Evolutionary conservation across 2,113 vertebrate genomes (phyloP).

Genomic region (Promerops cafer): DNA sequence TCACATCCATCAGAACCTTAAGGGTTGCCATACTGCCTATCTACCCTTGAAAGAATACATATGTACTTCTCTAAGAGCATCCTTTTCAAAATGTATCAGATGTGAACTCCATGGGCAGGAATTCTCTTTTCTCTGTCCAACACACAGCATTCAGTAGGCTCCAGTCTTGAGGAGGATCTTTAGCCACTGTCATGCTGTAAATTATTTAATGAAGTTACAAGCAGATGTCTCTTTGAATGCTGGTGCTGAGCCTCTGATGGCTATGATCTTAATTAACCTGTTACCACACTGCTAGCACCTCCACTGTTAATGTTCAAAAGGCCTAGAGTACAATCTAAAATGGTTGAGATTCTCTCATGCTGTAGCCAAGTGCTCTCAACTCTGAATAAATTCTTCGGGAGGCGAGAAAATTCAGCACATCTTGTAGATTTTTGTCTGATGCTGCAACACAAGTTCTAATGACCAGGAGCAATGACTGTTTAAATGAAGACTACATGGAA

Average conservation of each 20-base stretch:
- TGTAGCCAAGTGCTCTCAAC: neutral
- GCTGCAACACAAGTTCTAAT: neutral
- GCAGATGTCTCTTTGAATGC: neutral
- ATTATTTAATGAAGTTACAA: neutral
- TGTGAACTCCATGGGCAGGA: neutral
- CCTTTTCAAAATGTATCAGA: neutral
- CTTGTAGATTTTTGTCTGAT: neutral
- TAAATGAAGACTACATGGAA: neutral
- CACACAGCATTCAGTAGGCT: neutral
- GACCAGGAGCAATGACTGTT: neutral
- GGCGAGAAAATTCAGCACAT: neutral
- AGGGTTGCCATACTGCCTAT: neutral
- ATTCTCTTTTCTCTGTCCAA: neutral
- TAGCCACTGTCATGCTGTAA: neutral
- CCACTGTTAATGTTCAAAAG: neutral
- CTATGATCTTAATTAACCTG: neutral
- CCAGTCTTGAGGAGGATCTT: neutral
- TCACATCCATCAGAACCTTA: neutral
- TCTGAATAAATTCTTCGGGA: neutral
- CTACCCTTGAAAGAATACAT: neutral
- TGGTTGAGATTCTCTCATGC: neutral
- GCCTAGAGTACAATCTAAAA: neutral
- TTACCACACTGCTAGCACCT: neutral
- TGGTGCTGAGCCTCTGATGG: neutral
- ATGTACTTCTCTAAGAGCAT: neutral